Conservation (phyloP, 2,797 vertebrate species). For the Lithobates pipiens region DNA sequence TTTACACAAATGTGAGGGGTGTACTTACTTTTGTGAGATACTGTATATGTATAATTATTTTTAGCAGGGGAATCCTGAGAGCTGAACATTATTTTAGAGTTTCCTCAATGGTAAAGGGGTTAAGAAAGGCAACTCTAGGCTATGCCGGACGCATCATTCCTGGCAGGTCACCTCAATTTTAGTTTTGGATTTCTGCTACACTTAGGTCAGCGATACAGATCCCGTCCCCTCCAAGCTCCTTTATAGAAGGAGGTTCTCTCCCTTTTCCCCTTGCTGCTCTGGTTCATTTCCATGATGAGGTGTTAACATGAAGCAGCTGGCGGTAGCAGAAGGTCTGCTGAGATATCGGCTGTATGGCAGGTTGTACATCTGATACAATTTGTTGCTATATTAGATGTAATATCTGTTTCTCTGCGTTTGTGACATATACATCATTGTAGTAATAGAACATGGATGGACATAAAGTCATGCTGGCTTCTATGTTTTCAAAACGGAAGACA, state of each 20-base stretch:
- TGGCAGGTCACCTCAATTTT: neutral
- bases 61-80: too few species aligned
- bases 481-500: neutral
- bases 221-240: neutral
- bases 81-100: too few species aligned
- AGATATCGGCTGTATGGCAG: constrained; percentile 8
- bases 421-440: constrained; percentile 3
- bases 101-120: too few species aligned
- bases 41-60: too few species aligned
- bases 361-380: constrained; percentile 22
- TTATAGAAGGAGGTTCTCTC: neutral
- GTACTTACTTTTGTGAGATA: too few species aligned
- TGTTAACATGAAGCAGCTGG: constrained; percentile 38
- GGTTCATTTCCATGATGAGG: constrained; percentile 43
- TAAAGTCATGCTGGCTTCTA: neutral
- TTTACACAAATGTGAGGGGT: too few species aligned
- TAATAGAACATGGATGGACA: neutral
- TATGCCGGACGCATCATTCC: too few species aligned
- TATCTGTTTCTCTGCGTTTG: constrained; percentile 8
- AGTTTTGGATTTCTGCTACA: neutral
- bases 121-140: too few species aligned
- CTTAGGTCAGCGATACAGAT: neutral
- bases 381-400: constrained; percentile 29
- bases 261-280: constrained; percentile 33
- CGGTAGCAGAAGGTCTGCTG: constrained; percentile 22